Evolutionary conservation across 2,113 vertebrate genomes (phyloP), one percentile per base, ranked within the genome.

Genomic region (Ifrita kowaldi): DNA sequence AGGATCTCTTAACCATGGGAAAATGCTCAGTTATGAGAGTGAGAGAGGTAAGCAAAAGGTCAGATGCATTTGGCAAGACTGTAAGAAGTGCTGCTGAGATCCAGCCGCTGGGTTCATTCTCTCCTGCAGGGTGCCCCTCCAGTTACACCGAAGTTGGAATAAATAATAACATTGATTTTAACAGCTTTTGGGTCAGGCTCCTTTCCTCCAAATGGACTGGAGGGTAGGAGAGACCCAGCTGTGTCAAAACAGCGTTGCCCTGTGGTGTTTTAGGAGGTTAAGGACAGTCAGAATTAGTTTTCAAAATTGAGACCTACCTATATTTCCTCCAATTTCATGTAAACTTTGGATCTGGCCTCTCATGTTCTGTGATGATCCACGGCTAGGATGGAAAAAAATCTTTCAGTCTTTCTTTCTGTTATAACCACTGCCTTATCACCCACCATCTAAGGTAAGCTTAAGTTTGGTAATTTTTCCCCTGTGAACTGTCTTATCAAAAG

Each of bases 261-360:
- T 53, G 71, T 49, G 56, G 57, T 57, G 24, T 41, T 93, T 23
- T 28, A 42, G 27, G n/a, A 87, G n/a, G 35, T 20, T 73, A 84
- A 52, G 30, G 56, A 55, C 49, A 57, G 71, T 46, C 13, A 78
- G 62, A 81, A 71, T 24, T 46, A 67, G 42, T 84, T 82, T 82
- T 41, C 19, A 73, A 56, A 88, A 67, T 50, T 32, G 39, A 83
- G 8, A 89, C 98, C 80, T 98, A 99, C 99, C 99, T 97, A 99
- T 99, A 93, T 99, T 99, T 97, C 99, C 99, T 96, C 99, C 99
- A 65, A 99, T 97, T 97, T 99, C 99, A 94, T 98, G 98, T 95
- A 99, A 97, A 93, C 97, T 98, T 97, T 99, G 98, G 92, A 96
- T 98, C 90, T 98, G 98, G 73, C 97, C 96, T 93, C 97, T 98